A percentile compares a stretch with the other conserved stretches of the same genome.
Evolutionary conservation across 2,113 vertebrate species (phyloP).

Genomic region (Chloroceryle aenea): DNA sequence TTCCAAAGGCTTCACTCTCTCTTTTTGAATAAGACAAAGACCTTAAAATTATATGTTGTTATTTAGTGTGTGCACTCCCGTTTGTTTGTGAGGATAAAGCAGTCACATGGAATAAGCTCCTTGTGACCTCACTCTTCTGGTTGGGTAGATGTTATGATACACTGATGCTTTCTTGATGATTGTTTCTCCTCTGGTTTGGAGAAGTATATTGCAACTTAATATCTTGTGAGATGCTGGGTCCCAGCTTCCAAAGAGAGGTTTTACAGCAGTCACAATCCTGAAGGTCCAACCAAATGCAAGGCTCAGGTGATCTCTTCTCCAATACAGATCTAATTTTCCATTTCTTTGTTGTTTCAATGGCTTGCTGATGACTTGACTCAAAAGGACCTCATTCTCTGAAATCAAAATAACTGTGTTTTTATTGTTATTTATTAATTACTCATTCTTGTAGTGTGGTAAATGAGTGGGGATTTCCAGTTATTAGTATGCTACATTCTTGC

Average conservation of each 20-base stretch:
- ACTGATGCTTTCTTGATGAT: background rate
- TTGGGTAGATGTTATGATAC: background rate
- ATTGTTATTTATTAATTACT: background rate
- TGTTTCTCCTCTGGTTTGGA: background rate
- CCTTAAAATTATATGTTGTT: background rate
- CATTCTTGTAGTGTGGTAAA: background rate
- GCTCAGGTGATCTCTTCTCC: background rate
- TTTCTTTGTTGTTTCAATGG: background rate
- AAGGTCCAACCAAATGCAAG: fast-evolving
- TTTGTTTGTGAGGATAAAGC: background rate
- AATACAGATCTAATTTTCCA: background rate
- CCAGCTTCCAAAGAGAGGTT: background rate
- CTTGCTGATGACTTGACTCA: background rate
- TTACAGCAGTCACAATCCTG: background rate
- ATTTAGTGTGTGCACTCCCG: background rate
- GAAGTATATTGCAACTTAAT: background rate
- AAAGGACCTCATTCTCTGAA: background rate
- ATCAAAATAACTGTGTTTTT: background rate
- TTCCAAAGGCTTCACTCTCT: background rate
- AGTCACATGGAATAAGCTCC: background rate
- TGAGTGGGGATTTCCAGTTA: background rate
- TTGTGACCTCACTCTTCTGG: background rate
- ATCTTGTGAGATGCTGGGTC: fast-evolving
- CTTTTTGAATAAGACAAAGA: background rate
- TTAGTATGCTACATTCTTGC: background rate